phyloP scores from a whole-genome alignment of 2,888 invertebrate genomes.

The Pterostichus niger region DNA sequence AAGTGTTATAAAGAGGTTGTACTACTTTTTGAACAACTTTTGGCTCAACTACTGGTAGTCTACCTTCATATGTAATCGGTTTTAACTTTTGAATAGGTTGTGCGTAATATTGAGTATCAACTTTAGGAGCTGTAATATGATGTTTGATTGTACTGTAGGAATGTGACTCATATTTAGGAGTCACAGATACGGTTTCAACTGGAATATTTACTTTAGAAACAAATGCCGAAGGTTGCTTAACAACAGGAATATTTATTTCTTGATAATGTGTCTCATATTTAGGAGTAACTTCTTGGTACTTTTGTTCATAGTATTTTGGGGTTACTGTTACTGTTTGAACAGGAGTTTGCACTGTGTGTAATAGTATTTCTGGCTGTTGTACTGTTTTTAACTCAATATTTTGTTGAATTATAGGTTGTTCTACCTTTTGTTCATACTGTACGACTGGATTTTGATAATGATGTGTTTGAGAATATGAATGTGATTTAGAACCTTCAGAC shows the following conservation, averaged over 20 bases:
- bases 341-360: neutral
- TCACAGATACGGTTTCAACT: neutral
- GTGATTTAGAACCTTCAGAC: neutral
- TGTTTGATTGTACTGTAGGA: neutral
- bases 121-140: constrained; percentile 17
- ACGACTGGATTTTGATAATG: constrained; percentile 42
- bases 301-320: constrained; percentile 14
- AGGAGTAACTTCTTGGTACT: neutral
- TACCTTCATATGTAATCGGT: constrained; percentile 24
- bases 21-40: constrained; percentile 44
- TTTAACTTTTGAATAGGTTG: neutral
- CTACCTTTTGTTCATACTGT: constrained; percentile 26
- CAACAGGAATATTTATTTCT: constrained; percentile 31
- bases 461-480: constrained; percentile 6
- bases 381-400: neutral
- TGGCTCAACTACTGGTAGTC: constrained; percentile 32
- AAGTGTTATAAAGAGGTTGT: constrained; percentile 7
- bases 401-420: constrained; percentile 32
- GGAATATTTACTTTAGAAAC: neutral
- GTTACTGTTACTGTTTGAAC: constrained; percentile 12
- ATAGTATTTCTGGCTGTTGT: neutral
- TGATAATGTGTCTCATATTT: neutral
- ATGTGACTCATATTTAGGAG: constrained; percentile 36
- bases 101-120: constrained; percentile 7
- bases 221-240: constrained; percentile 17